phyloP scores from a whole-genome alignment of 2,888 invertebrate species.

The Rugalucina vietnamica region DNA sequence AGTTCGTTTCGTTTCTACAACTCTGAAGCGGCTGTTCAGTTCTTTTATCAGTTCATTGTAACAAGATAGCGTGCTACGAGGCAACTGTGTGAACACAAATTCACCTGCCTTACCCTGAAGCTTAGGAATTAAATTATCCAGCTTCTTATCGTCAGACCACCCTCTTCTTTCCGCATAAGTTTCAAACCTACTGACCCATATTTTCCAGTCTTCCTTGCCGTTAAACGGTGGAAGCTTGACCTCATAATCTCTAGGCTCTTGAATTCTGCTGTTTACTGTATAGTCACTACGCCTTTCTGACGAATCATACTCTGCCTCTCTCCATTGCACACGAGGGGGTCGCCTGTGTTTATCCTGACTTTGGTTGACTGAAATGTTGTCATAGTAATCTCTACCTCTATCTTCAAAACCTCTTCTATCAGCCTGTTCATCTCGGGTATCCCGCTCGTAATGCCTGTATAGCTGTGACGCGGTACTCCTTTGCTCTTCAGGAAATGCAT shows the following conservation, averaged over 20 bases:
- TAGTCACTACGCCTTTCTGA: no score
- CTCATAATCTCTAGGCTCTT: not conserved
- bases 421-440: not conserved
- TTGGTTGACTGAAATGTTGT: not conserved
- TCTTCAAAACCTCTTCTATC: not conserved
- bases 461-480: not conserved
- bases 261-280: not conserved
- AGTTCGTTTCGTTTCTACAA: slow-evolving; percentile 37
- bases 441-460: not conserved
- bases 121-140: not conserved
- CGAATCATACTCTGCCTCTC: no score
- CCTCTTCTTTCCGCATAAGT: not conserved
- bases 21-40: not conserved
- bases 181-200: not conserved
- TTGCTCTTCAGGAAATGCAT: not conserved
- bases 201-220: not conserved
- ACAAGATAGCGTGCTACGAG: not conserved
- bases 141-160: not conserved
- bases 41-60: not conserved
- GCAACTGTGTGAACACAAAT: not conserved
- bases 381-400: not conserved
- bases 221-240: not conserved
- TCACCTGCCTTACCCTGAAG: not conserved
- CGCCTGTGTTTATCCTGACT: not conserved
- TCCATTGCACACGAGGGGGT: not conserved